Base-by-base conservation (phyloP, 2,888 invertebrate genomes). In the Helicoverpa assulta region DNA sequence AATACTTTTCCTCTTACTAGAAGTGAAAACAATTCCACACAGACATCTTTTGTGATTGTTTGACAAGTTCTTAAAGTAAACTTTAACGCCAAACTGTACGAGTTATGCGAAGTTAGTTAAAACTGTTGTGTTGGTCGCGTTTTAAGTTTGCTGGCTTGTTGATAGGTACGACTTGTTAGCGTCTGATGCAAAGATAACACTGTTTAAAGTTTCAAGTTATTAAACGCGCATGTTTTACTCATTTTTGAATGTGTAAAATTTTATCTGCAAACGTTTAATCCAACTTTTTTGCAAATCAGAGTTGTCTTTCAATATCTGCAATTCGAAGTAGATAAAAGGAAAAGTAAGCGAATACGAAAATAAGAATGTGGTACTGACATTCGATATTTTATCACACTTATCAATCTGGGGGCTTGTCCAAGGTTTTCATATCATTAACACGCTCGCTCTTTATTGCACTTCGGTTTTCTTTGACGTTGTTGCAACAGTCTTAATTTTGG, bases 1-100 rank as follows among this genome's bases (percentile, higher is more conserved):
- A 67, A 72, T 57, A 84, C 75, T 81, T 77, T 78, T 82, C 69
- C 73, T 80, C 71, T 76, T 67, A 71, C 58, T 67, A 67, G 37
- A 83, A 73, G 67, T 74, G 73, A 82, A 71, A 78, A 76, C 72
- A 77, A 75, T 71, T 62, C 40, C 40, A 16, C 69, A 57, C 50
- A 77, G 62, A 69, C 73, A 62, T 21, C 60, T 70, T 61, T 75
- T 64, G 55, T 64, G 67, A 70, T 73, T 68, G 68, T 75, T 79
- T 72, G 60, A 76, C 67, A 71, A 79, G 62, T 67, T 71, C 64
- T 57, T 66, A 52, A 26, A 68, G 56, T 60, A 66, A 70, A 64
- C 70, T 75, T 79, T 61, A 67, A 66, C 60, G 43, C 47, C 33
- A 63, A 21, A 8, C 50, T 18, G 59, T 18, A 58, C 53, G 21